Conservation (phyloP, 2,113 vertebrate species). For the Hypocryptadius cinnamomeus region DNA sequence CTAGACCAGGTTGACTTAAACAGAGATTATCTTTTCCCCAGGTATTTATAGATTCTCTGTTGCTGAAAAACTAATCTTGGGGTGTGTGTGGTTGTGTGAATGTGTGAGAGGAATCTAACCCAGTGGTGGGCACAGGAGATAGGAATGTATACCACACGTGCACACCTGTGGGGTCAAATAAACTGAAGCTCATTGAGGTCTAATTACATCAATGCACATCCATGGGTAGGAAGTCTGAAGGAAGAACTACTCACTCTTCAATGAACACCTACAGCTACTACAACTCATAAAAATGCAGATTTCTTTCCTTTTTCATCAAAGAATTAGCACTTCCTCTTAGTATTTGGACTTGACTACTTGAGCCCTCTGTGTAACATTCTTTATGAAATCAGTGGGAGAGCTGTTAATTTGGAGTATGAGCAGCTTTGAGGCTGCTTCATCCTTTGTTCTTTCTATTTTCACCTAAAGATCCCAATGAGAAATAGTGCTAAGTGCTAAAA, state of each 20-base stretch:
- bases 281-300: not conserved
- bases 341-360: not conserved
- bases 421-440: not conserved
- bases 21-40: not conserved
- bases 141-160: not conserved
- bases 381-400: not conserved
- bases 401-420: not conserved
- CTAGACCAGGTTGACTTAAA: not conserved
- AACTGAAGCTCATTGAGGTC: not conserved
- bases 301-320: not conserved
- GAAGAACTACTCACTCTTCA: conserved; percentile 5
- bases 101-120: not conserved
- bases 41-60: not conserved
- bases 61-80: not conserved
- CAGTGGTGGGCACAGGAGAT: not conserved
- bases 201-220: not conserved
- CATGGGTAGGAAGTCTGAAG: not conserved
- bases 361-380: not conserved
- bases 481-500: too few species aligned
- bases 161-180: not conserved
- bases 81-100: not conserved
- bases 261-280: not conserved
- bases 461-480: not conserved
- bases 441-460: not conserved
- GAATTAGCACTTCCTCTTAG: not conserved